Conservation (phyloP, 1,140 invertebrate genomes). For the Drosophila pachea region DNA sequence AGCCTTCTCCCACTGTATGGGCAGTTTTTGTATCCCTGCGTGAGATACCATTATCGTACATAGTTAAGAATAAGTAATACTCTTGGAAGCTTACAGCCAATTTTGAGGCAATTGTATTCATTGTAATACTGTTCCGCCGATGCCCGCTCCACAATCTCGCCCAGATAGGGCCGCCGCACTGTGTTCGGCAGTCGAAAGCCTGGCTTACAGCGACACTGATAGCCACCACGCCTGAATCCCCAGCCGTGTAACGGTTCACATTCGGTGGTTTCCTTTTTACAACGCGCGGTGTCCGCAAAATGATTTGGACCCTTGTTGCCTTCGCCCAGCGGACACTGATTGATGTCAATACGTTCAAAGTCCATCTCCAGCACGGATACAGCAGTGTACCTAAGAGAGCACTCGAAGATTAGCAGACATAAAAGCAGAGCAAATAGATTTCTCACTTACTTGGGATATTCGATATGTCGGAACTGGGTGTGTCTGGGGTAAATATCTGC, state of each 20-base stretch:
- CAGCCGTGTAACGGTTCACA: conserved; percentile 98
- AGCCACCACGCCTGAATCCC: conserved; percentile 96
- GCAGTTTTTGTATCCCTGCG: conserved; percentile 89
- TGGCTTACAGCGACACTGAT: conserved; percentile 96
- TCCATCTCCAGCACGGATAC: conserved; percentile 97
- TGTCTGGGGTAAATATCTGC: conserved; percentile 97
- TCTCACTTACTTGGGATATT: conserved; percentile 92
- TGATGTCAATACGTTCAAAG: conserved; percentile 98
- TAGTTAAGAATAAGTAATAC: too few species aligned
- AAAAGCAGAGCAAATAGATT: background rate
- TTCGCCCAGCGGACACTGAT: conserved; percentile 94
- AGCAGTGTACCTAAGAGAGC: conserved; percentile 89
- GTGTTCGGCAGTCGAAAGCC: conserved; percentile 92
- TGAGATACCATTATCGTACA: background rate
- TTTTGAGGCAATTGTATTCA: conserved; percentile 93
- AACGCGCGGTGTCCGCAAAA: conserved; percentile 94
- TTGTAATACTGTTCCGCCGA: conserved; percentile 94
- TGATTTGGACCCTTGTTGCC: conserved; percentile 94
- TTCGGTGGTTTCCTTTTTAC: conserved; percentile 96
- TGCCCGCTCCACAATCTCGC: conserved; percentile 95
- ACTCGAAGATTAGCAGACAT: background rate
- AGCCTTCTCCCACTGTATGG: conserved; percentile 87
- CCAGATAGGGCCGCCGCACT: conserved; percentile 92
- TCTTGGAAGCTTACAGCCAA: conserved; percentile 88
- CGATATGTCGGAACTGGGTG: conserved; percentile 95